Evolutionary conservation across 2,888 invertebrate species (phyloP).

Genomic region (Eilema caniola): DNA sequence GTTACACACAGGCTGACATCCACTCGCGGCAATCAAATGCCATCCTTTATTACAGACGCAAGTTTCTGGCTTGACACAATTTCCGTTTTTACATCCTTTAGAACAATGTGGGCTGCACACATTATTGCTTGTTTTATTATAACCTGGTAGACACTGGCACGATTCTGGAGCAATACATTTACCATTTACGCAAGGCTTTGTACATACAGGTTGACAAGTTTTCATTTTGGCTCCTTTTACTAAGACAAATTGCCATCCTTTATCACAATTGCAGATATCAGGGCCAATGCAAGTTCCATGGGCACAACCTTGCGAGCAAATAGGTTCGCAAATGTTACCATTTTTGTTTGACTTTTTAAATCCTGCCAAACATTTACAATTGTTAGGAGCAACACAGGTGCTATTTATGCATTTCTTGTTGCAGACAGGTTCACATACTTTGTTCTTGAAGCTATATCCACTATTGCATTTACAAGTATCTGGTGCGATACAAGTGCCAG

Average conservation of each 20-base stretch:
- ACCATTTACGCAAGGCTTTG: slow-evolving; percentile 21
- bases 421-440: slow-evolving; percentile 24
- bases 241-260: slow-evolving; percentile 15
- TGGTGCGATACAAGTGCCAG: slow-evolving; percentile 14
- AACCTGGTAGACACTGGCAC: slow-evolving; percentile 23
- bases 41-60: slow-evolving; percentile 21
- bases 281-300: slow-evolving; percentile 26
- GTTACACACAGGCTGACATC: slow-evolving; percentile 27
- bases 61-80: slow-evolving; percentile 19
- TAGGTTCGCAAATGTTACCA: slow-evolving; percentile 19
- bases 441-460: not conserved
- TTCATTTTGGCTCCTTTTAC: slow-evolving; percentile 5
- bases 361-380: slow-evolving; percentile 22
- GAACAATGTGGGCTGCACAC: slow-evolving; percentile 22
- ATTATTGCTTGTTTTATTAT: slow-evolving; percentile 2
- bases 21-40: not conserved
- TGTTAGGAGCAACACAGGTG: slow-evolving; percentile 25
- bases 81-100: slow-evolving; percentile 20
- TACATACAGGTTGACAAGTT: slow-evolving; percentile 28
- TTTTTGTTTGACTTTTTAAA: slow-evolving; percentile 3
- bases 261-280: slow-evolving; percentile 24
- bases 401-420: slow-evolving; percentile 21
- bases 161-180: slow-evolving; percentile 23
- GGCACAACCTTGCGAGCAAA: slow-evolving; percentile 16
- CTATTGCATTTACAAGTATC: slow-evolving; percentile 12